Percentiles rank a stretch among this genome's conserved stretches.
Evolutionary conservation across 2,797 vertebrate genomes (phyloP).

Genomic region (Loris lydekkerianus): DNA sequence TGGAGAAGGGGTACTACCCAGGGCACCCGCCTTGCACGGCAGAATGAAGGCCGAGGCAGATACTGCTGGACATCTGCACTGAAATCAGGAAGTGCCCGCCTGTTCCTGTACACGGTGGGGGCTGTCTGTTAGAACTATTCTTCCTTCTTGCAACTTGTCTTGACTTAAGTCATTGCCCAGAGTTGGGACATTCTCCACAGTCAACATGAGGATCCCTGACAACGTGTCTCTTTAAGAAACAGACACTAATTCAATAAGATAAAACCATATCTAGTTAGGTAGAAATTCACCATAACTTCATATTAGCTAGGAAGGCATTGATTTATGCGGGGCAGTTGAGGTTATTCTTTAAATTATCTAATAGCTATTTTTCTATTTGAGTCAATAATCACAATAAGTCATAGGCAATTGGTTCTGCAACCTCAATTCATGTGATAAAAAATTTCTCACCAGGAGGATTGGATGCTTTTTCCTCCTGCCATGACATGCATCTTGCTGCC

Average conservation of each 20-base stretch:
- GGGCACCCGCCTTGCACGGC: not conserved
- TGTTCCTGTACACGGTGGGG: accelerated
- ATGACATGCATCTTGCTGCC: accelerated
- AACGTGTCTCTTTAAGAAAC: not conserved
- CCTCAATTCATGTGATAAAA: not conserved
- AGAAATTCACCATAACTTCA: not conserved
- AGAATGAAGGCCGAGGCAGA: accelerated
- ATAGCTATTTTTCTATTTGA: not conserved
- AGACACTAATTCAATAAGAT: not conserved
- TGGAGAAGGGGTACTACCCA: not conserved
- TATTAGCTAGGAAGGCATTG: not conserved
- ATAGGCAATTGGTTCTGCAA: not conserved
- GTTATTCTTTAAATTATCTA: conserved; percentile 24
- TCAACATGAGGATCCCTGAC: not conserved
- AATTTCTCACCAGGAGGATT: not conserved
- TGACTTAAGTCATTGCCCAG: not conserved
- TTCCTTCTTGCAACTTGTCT: not conserved
- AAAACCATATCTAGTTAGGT: not conserved
- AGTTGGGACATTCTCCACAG: not conserved
- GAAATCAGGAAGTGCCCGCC: not conserved
- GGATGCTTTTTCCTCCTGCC: not conserved
- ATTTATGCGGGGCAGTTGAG: not conserved
- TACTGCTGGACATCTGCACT: accelerated
- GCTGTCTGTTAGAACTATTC: accelerated
- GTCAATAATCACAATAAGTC: not conserved